Evolutionary conservation across 2,797 vertebrate species (phyloP), one percentile per base, ranked within the genome.

Genomic region (Hippocampus kuda): DNA sequence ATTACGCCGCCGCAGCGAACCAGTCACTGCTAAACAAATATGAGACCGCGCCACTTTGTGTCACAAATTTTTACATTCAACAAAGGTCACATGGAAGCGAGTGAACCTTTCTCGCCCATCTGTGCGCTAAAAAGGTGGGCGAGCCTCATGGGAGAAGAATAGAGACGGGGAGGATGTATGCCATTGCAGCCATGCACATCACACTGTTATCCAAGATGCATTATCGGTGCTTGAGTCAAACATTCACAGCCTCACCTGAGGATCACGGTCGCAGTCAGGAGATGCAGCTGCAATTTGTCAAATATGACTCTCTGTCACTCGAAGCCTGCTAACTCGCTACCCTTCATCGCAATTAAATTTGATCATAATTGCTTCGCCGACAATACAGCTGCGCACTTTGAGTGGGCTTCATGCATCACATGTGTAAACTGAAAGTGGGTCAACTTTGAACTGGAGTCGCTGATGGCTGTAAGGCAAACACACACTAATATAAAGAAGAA

Each of bases 61-160:
- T 91, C 89, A 89, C 86, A 89, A 76, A 76, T 85, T 89, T 85
- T 92, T 87, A 91, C 74, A 85, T 91, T 89, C 86, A 89, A 88
- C 85, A 80, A 71, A 68, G 85, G 79, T 81, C 81, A 80, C 72
- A 70, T 80, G 84, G 80, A 83, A 77, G 54, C 24, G 0, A n/a
- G 62, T 71, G 63, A 81, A 81, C 80, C 83, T 82, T 81, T 82
- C 72, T 66, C 11, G 11, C 60, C 85, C 88, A 87, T 90, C 90
- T 90, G 90, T 77, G 73, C 75, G 81, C 80, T 85, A 82, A 86
- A 88, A 88, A 87, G 85, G 86, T 89, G 77, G 81, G 72, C 22
- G 61, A 72, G 73, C 80, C 83, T 81, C 76, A 0, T 34, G 79
- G 77, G 80, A 70, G 2, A 42, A 27, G 27, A 67, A 61, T 65